These are phyloP conservation scores for Oenanthe oenanthe DNA, from an alignment of 2,113 vertebrate genomes.

Conservation along the genomic window DNA sequence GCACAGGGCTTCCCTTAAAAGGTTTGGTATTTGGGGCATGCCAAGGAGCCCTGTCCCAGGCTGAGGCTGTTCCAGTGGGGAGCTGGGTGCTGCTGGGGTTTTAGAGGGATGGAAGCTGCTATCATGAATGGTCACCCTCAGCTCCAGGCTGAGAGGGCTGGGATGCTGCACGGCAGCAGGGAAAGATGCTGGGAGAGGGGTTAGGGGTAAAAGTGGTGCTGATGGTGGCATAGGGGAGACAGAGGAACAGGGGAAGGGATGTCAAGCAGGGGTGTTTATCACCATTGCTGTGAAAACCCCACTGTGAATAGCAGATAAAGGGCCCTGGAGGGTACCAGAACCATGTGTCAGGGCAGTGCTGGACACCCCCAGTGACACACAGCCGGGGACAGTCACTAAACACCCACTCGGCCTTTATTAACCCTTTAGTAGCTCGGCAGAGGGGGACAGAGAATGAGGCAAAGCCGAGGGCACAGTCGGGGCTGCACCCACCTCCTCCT, in stretches of 20 bases:
- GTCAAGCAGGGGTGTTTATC: neutral
- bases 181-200: neutral
- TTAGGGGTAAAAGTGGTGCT: neutral
- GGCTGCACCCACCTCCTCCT: no score
- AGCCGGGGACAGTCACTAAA: neutral
- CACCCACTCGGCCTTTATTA: fast-evolving
- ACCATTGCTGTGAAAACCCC: neutral
- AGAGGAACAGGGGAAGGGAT: neutral
- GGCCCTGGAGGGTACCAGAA: neutral
- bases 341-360: neutral
- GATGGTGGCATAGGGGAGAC: fast-evolving
- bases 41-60: neutral
- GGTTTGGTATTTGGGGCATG: slow-evolving; percentile 35
- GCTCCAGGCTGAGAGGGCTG: fast-evolving
- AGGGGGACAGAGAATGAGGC: fast-evolving
- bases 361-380: neutral
- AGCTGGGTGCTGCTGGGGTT: neutral
- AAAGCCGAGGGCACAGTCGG: fast-evolving
- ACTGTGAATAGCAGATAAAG: neutral
- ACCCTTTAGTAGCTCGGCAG: neutral
- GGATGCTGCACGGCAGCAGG: neutral
- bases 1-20: slow-evolving; percentile 51
- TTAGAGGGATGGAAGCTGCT: neutral
- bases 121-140: fast-evolving
- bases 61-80: neutral